Evolutionary conservation across 2,113 vertebrate genomes (phyloP), one percentile per base, ranked within the genome.

Genomic region (Zootoca vivipara): DNA sequence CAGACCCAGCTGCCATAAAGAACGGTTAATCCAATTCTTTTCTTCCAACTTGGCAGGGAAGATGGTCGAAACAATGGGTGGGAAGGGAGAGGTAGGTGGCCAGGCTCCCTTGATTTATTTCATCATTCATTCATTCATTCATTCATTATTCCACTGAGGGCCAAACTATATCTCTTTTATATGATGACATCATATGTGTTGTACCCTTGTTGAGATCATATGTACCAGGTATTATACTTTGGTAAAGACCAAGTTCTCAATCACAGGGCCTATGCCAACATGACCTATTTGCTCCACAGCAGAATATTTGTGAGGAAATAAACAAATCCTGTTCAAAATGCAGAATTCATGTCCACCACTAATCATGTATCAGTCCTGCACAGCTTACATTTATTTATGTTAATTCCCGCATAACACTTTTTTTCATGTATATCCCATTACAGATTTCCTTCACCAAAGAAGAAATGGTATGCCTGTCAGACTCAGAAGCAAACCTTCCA

Each of bases 1-100:
- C 28, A 95, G 75, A 90, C 87, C 18, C 9, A 90, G 28, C 87
- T 95, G 91, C 87, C 88, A 87, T 85, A 90, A 89, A 94, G 94
- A 93, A 94, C 40, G 90, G 2, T 88, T 94, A 10, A 82, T 46
- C 42, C 92, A 88, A 87, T 94, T 93, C 62, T 93, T 90, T 89
- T 82, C 69, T 78, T 85, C 85, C 58, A 91, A 90, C n/a, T 62
- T 94, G 88, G 84, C 70, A 87, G 90, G 82, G 89, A 90, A 74
- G 80, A 86, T 90, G 86, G 85, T 30, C 35, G 22, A 87, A 80
- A 58, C 12, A 42, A 80, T 72, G 8, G 38, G 67, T 67, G 33
- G 10, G 73, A 73, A n/a, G 28, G 33, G 40, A 79, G 33, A 89
- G 1, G 75, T 65, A 8, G 33, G 33, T 40, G 9, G 35, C 33